Conservation (phyloP, 1,140 invertebrate genomes). For the Drosophila murphyi region DNA sequence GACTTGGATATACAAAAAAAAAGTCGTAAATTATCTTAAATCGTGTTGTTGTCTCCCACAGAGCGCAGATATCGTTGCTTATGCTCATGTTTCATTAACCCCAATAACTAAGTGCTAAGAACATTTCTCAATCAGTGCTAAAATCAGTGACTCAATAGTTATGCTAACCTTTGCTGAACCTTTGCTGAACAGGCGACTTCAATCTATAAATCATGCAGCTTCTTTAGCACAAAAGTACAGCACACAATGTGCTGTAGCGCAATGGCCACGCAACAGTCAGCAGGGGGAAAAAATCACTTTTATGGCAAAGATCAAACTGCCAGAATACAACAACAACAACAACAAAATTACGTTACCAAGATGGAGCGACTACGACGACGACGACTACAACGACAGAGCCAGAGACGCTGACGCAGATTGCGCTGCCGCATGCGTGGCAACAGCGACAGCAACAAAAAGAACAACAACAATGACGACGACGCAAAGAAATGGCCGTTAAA, state of each 20-base stretch:
- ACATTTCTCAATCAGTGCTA: conserved; percentile 33
- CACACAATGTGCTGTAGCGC: conserved; percentile 74
- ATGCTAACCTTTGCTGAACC: conserved; percentile 38
- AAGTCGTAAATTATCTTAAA: conserved; percentile 23
- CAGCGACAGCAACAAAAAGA: conserved; percentile 35
- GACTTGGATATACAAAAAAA: not conserved
- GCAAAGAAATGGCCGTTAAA: conserved; percentile 79
- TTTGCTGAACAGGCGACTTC: conserved; percentile 24
- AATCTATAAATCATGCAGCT: conserved; percentile 46
- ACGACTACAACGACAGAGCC: not conserved
- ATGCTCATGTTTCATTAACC: conserved; percentile 36
- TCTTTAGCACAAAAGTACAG: conserved; percentile 64
- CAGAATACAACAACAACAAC: conserved; percentile 59
- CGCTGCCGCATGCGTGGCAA: conserved; percentile 68
- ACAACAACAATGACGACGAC: conserved; percentile 14
- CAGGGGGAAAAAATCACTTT: conserved; percentile 75
- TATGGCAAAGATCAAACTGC: conserved; percentile 81
- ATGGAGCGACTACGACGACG: conserved; percentile 44
- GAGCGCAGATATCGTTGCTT: conserved; percentile 14
- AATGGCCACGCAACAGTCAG: conserved; percentile 72
- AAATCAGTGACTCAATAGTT: conserved; percentile 45
- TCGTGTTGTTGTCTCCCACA: conserved; percentile 13
- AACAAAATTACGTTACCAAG: conserved; percentile 74
- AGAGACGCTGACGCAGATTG: conserved; percentile 27
- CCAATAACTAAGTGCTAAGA: conserved; percentile 16